Evolutionary conservation across 2,113 vertebrate species (phyloP).

Genomic region (Lepisosteus osseus): DNA sequence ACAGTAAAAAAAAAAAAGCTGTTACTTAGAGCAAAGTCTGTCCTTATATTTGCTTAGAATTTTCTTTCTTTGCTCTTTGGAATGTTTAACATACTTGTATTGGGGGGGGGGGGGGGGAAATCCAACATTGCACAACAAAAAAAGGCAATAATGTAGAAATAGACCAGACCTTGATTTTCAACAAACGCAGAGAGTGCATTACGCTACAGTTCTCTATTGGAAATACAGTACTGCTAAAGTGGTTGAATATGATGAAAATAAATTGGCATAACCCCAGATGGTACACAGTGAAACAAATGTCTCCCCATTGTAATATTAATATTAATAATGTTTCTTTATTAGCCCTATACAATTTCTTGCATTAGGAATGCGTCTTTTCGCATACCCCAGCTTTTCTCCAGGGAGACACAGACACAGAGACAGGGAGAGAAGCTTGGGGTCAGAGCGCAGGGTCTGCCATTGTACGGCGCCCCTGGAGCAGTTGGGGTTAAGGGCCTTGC

Average conservation of each 20-base stretch:
- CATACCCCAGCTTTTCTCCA: too few species aligned
- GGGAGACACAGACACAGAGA: too few species aligned
- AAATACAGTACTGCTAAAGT: not conserved
- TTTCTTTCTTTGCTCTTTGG: slow-evolving; percentile 23
- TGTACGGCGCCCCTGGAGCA: too few species aligned
- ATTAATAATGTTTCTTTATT: too few species aligned
- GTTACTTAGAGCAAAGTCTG: slow-evolving; percentile 16
- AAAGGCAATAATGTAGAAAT: not conserved
- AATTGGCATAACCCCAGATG: not conserved
- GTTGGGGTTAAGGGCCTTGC: too few species aligned
- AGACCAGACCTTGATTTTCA: not conserved
- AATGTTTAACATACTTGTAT: slow-evolving; percentile 9
- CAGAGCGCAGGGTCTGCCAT: too few species aligned
- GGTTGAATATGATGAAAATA: not conserved
- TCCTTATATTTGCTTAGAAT: slow-evolving; percentile 27
- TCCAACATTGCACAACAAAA: too few species aligned
- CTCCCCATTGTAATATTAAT: too few species aligned
- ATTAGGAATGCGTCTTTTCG: too few species aligned
- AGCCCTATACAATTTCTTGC: too few species aligned
- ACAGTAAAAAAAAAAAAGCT: not conserved
- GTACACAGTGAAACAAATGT: not conserved
- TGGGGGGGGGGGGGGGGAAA: too few species aligned
- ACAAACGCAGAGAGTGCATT: not conserved
- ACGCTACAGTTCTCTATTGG: not conserved
- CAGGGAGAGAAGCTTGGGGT: too few species aligned